Conservation (phyloP, 2,113 vertebrate genomes). For the Atlantisia rogersi region DNA sequence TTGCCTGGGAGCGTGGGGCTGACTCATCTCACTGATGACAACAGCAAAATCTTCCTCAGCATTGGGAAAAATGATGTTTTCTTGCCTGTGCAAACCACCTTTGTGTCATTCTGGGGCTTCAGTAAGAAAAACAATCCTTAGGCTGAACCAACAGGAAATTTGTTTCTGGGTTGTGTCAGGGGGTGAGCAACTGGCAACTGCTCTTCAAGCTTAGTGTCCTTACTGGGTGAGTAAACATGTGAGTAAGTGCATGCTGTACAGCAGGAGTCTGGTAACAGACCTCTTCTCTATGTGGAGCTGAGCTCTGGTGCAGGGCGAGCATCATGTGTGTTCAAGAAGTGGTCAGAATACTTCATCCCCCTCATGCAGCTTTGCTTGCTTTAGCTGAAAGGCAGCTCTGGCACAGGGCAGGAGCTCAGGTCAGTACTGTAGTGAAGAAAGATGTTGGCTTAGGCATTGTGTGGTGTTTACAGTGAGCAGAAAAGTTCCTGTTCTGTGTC, state of each 20-base stretch:
- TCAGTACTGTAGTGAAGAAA: neutral
- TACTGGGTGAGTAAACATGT: accelerated
- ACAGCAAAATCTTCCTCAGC: neutral
- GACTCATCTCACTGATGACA: neutral
- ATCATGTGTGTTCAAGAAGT: neutral
- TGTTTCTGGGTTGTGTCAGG: neutral
- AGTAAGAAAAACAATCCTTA: neutral
- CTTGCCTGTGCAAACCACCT: neutral
- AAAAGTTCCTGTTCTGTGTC: neutral
- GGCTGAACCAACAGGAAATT: neutral
- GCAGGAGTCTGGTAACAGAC: neutral
- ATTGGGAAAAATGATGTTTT: neutral
- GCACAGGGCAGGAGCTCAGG: accelerated
- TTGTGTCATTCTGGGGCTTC: neutral
- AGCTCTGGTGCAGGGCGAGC: neutral
- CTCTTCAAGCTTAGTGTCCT: neutral
- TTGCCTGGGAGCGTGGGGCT: neutral
- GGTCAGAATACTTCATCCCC: neutral
- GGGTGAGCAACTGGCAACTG: too few relatives aligned
- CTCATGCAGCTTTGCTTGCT: neutral
- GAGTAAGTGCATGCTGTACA: neutral
- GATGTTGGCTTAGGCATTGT: neutral
- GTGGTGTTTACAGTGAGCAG: neutral
- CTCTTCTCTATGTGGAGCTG: neutral
- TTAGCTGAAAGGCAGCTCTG: neutral